A percentile compares a stretch with the other conserved stretches of the same genome.
phyloP scores from a whole-genome alignment of 2,113 vertebrate species.

The Pristiophorus japonicus region DNA sequence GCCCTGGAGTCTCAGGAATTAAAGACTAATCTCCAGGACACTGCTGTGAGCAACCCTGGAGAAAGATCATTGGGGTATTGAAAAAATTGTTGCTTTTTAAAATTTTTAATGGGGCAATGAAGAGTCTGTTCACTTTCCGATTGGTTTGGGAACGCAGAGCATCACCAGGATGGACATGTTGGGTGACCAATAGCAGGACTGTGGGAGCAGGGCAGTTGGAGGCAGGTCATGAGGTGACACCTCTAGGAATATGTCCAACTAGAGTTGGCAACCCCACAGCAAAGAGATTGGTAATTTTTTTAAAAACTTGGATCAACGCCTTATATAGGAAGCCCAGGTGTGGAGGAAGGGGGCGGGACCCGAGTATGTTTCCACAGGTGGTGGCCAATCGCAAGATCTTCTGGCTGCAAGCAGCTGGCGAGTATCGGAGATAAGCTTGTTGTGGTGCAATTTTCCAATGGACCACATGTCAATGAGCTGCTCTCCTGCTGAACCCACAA shows the following conservation, averaged over 20 bases:
- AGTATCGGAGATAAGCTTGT: not conserved
- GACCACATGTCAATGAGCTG: not conserved
- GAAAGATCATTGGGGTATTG: not conserved
- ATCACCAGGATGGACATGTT: not conserved
- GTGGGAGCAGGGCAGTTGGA: too few relatives aligned
- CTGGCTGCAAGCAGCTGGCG: not conserved
- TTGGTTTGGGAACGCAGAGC: not conserved
- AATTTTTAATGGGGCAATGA: not conserved
- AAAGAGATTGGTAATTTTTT: too few relatives aligned
- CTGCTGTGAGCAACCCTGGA: not conserved
- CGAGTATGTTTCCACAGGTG: not conserved
- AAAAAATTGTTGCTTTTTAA: not conserved
- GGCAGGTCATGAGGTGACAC: too few relatives aligned
- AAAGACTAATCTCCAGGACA: not conserved
- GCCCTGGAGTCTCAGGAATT: not conserved
- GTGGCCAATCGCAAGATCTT: not conserved
- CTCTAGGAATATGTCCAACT: too few relatives aligned
- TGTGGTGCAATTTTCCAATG: too few relatives aligned
- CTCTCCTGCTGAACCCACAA: not conserved
- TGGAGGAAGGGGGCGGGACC: too few relatives aligned
- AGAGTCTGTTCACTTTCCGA: too few relatives aligned
- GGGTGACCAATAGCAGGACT: not conserved
- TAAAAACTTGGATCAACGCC: not conserved
- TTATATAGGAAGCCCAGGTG: not conserved
- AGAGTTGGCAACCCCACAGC: too few relatives aligned